Base-by-base conservation (phyloP, 2,888 invertebrate species). In the Portevinia maculata region DNA sequence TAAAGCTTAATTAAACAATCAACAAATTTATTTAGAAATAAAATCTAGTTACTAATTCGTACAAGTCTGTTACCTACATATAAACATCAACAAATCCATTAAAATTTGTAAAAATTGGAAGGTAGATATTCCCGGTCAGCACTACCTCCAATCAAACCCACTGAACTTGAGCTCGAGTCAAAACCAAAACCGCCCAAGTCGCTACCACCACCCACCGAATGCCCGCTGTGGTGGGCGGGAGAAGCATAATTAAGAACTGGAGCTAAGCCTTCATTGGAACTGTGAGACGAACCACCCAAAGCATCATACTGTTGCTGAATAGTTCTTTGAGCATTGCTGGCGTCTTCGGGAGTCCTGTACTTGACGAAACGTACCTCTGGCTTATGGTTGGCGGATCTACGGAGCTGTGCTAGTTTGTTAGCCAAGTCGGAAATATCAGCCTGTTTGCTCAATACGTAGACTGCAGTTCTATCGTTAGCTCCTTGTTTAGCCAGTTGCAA, bases 351-450 rank as follows among this genome's bases (percentile, higher is more conserved):
- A 1, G 88, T 89, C 78, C 88, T 89, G 86, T 89, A 89, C 84
- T 89, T 89, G 73, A 89, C 87, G 62, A 89, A 89, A 75, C 88
- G 88, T 8, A 89, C 89, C 73, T 89, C 89, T 39, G 89, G 89
- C 53, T 86, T 87, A 74, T 86, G 86, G 62, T 86, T 87, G 67
- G 74, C 59, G 46, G 87, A 86, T 60, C 67, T 32, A 3, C 44
- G 62, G 1, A 76, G 37, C 15, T 86, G 83, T 24, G 88, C 86
- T 28, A 88, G 70, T 71, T 87, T 87, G 60, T 86, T 85, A 78
- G 87, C 86, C 62, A 88, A 73, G 34, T 87, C 88, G 6, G 87
- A 85, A 5, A 88, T 85, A 39, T 88, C 89, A 8, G 87, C 73
- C 74, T 88, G 88, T 76, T 87, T 88, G 86, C 86, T 88, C 17